Evolutionary conservation across 2,888 invertebrate species (phyloP).

Genomic region (Boloria euphrosyne): DNA sequence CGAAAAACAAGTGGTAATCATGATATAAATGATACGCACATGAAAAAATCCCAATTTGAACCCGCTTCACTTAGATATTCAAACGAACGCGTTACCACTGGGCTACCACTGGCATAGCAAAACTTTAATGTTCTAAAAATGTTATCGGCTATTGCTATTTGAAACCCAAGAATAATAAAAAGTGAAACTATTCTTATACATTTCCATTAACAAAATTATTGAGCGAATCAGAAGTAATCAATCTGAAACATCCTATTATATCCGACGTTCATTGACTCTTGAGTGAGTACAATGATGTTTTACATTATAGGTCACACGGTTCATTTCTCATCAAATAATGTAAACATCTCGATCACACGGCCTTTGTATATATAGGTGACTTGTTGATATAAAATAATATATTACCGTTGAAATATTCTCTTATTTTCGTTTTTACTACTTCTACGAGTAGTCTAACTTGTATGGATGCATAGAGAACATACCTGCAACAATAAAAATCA

Average conservation of each 20-base stretch:
- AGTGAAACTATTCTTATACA: too few relatives aligned
- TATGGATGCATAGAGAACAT: background rate
- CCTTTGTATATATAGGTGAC: slow-evolving; percentile 50
- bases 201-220: too few relatives aligned
- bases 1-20: too few relatives aligned
- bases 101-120: too few relatives aligned
- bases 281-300: slow-evolving; percentile 31
- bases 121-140: too few relatives aligned
- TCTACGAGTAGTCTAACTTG: background rate
- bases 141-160: too few relatives aligned
- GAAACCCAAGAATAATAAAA: too few relatives aligned
- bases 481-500: slow-evolving; percentile 30
- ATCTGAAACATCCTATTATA: slow-evolving; percentile 14
- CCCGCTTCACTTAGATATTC: too few relatives aligned
- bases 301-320: slow-evolving; percentile 51
- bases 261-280: slow-evolving; percentile 23
- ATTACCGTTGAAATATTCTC: background rate
- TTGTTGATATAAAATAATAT: background rate
- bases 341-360: slow-evolving; percentile 44
- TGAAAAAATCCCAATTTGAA: too few relatives aligned
- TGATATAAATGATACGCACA: too few relatives aligned
- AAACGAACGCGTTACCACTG: too few relatives aligned
- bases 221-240: background rate
- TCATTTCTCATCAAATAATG: slow-evolving; percentile 62
- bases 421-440: background rate